Conservation (phyloP, 2,797 vertebrate genomes). For the Sparus aurata region DNA sequence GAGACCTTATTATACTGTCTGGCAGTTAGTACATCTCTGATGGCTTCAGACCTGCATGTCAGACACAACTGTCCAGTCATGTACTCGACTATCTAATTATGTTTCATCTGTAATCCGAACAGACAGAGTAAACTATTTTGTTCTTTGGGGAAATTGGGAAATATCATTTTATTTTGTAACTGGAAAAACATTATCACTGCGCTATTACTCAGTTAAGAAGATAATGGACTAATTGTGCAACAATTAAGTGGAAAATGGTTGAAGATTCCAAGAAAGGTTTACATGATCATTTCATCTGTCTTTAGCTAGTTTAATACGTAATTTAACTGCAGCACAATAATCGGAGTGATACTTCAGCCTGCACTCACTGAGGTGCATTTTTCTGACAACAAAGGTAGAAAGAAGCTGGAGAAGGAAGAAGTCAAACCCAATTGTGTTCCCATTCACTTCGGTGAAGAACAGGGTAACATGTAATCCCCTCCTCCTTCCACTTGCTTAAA, state of each 20-base stretch:
- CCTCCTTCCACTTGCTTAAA: neutral
- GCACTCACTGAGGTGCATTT: too few relatives aligned
- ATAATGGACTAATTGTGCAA: neutral
- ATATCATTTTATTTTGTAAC: neutral
- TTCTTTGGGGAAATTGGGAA: neutral
- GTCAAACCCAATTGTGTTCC: too few relatives aligned
- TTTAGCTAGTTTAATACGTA: neutral
- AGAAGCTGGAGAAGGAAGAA: too few relatives aligned
- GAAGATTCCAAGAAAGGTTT: neutral
- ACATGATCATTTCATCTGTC: neutral
- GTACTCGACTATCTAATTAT: neutral
- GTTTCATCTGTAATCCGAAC: neutral
- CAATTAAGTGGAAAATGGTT: neutral
- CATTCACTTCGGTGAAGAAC: too few relatives aligned
- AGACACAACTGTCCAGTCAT: neutral
- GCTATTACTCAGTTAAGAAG: neutral
- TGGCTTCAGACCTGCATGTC: slow-evolving; percentile 14
- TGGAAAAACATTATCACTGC: neutral
- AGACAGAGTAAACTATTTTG: neutral
- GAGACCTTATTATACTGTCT: slow-evolving; percentile 22
- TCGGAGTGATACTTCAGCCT: neutral
- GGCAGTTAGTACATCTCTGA: slow-evolving; percentile 17
- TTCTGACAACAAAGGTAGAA: too few relatives aligned
- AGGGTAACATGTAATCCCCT: neutral
- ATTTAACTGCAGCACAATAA: neutral